phyloP scores from a whole-genome alignment of 1,140 invertebrate species.

The Ephestia elutella region DNA sequence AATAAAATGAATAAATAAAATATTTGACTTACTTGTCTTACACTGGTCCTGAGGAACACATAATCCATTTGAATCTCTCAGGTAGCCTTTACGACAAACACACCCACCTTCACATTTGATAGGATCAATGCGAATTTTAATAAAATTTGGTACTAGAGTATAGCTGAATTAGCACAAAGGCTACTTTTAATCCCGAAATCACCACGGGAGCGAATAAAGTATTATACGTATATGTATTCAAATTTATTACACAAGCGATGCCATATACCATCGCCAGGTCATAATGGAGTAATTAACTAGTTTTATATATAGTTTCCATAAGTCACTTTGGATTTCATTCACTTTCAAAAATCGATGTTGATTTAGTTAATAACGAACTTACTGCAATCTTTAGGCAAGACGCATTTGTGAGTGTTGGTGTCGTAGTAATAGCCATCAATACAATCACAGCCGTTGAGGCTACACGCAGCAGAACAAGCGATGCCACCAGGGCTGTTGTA shows the following conservation, averaged over 20 bases:
- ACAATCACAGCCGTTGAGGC: constrained; percentile 28
- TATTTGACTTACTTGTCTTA: background rate
- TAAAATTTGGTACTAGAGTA: no score
- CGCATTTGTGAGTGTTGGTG: constrained; percentile 25
- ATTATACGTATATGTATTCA: no score
- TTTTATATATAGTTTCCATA: no score
- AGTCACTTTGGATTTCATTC: no score
- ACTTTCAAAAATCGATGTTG: no score
- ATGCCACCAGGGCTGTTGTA: constrained; percentile 5
- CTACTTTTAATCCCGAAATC: no score
- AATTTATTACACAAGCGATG: no score
- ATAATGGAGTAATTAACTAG: background rate
- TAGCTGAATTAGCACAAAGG: no score
- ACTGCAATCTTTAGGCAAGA: constrained; percentile 26
- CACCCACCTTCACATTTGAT: constrained; percentile 14
- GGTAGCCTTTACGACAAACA: constrained; percentile 10
- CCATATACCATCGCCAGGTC: background rate
- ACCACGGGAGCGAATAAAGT: no score
- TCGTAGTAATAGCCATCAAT: constrained; percentile 24
- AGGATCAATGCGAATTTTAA: constrained; percentile 18
- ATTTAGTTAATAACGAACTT: constrained; percentile 21
- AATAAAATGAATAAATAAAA: no score
- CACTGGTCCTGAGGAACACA: constrained; percentile 12
- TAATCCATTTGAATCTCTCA: constrained; percentile 4
- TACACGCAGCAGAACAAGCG: constrained; percentile 20